Evolutionary conservation across 1,140 invertebrate genomes (phyloP).

Genomic region (Asobara japonica): DNA sequence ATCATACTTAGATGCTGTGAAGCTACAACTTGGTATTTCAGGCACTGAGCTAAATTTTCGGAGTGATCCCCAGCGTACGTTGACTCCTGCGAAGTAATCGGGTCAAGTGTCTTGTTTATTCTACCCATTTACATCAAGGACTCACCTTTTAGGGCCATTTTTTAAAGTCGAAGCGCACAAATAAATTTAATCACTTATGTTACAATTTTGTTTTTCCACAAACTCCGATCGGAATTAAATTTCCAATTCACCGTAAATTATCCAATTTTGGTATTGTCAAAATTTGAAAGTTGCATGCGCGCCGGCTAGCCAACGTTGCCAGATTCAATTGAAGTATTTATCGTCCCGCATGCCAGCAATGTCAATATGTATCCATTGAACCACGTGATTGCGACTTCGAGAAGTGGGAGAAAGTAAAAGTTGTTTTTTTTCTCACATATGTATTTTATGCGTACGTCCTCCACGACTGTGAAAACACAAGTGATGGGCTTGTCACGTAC

Average conservation of each 20-base stretch:
- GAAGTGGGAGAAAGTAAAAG: slow-evolving; percentile 34
- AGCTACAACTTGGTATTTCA: slow-evolving; percentile 36
- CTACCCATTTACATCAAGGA: neutral
- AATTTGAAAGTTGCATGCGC: slow-evolving; percentile 29
- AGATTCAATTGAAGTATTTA: slow-evolving; percentile 10
- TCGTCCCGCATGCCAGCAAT: slow-evolving; percentile 12
- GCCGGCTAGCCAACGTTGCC: slow-evolving; percentile 18
- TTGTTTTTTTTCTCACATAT: slow-evolving; percentile 32
- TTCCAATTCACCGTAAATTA: neutral
- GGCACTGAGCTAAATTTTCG: slow-evolving; percentile 33
- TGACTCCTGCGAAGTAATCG: slow-evolving; percentile 22
- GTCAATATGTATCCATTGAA: slow-evolving; percentile 13
- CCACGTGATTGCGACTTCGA: slow-evolving; percentile 12
- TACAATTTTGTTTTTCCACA: neutral
- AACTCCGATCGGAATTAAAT: neutral
- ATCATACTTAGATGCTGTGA: slow-evolving; percentile 35
- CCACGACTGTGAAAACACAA: neutral
- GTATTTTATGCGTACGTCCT: neutral
- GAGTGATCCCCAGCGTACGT: slow-evolving; percentile 22
- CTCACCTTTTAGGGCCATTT: neutral
- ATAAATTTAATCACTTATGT: neutral
- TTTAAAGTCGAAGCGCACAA: neutral
- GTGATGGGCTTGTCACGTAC: neutral
- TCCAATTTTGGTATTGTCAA: neutral
- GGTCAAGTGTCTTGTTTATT: neutral